Evolutionary conservation across 1,140 invertebrate genomes (phyloP), one percentile per base, ranked within the genome.

Genomic region (Andrena cerasifolii): DNA sequence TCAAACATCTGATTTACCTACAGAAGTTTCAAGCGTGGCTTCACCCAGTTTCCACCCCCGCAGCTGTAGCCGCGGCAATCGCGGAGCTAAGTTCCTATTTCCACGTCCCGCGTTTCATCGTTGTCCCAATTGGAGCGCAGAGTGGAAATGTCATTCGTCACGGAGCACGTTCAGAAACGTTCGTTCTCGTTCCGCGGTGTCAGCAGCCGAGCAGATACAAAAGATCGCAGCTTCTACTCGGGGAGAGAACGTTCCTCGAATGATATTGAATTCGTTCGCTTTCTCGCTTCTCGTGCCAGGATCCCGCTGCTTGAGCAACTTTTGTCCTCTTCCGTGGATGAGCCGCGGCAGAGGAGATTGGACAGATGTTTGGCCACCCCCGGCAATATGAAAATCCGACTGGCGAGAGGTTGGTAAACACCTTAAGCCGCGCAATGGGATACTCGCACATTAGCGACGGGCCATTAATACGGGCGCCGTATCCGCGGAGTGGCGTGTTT

Each of bases 401-500:
- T 47, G 4, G 26, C 65, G 75, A 78, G 75, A 72, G 75, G 75
- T 61, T 33, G 67, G 75, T 47, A 72, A 78, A 78, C 62, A 76
- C 49, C 65, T 68, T 12, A 24, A 59, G 31, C 65, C 40, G 31
- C 24, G 73, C 67, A 56, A 76, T 59, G 73, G 73, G 68, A 76
- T 68, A 68, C 68, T 76, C 73, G 73, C 73, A 26, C 73, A 76
- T 76, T 76, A 76, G 65, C 73, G 73, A 76, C 63, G 45, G 65
- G 40, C 73, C 73, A 76, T 76, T 76, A 76, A 76, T 76, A 76
- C 43, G 36, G 14, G 7, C 14, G 24, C 10, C 21, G 65, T 18
- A 31, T 40, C n/a, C 73, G 53, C 53, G 3, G 40, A 76, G 40
- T 68, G 65, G 28, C 65, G 73, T 40, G 36, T 76, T 68, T 68